Base-by-base conservation (phyloP, 2,113 vertebrate species). In the Rhinopomastus cyanomelas region DNA sequence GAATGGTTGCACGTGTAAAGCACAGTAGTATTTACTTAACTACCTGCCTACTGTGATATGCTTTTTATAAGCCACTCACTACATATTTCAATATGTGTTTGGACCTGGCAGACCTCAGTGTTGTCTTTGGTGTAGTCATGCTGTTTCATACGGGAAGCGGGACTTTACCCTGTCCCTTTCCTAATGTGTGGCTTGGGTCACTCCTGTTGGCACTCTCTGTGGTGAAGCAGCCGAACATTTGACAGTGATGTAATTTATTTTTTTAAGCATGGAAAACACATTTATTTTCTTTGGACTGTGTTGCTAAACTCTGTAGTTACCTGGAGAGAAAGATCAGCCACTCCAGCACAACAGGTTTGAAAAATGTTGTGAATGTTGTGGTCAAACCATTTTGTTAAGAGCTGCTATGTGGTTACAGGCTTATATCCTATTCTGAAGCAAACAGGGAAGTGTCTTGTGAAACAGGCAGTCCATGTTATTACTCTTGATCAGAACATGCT, bases 1-100 rank as follows among this genome's bases (percentile, higher is more conserved):
- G 68, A 72, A 73, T 74, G 27, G 19, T 86, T 29, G 44, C 25
- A 32, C 55, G 55, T 34, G 16, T 87, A 73, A 90, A 62, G 25
- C 39, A 52, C 76, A 66, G 81, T 95, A 78, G 72, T 91, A 72
- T 95, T 89, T 88, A 81, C 56, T 71, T 71, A 78, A 46, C 81
- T 72, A 27, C 20, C 27, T 34, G 23, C 59, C 46, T 73, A 66
- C 14, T 44, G 21, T 48, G 8, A 18, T 34, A 82, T 59, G 51
- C 17, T 71, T 94, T 90, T 86, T 57, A 60, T 53, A 85, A 74
- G 29, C 8, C 20, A 52, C 27, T 85, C 25, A 12, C 8, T 83
- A 34, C 10, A 8, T 59, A 55, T 61, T 78, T 65, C 81, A 88
- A 34, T 44, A 36, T 5, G 25, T 81, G 18, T 72, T 69, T 72